These are phyloP conservation scores for Microtus oregoni DNA, from an alignment of 2,113 vertebrate genomes.

Conservation along the genomic window DNA sequence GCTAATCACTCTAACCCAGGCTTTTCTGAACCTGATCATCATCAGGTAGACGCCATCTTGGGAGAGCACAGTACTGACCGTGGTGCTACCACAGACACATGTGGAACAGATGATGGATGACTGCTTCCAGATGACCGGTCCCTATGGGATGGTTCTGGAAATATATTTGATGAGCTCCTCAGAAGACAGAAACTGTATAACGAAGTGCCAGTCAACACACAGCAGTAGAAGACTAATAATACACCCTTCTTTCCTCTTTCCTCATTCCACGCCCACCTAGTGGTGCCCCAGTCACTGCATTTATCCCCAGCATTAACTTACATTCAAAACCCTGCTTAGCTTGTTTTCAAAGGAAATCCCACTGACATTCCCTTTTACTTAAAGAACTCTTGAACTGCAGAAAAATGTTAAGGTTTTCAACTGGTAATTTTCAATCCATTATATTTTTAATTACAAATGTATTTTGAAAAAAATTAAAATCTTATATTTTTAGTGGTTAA, in stretches of 20 bases:
- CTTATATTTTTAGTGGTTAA: background rate
- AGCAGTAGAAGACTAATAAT: background rate
- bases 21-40: background rate
- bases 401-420: background rate
- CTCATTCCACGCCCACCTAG: background rate
- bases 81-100: background rate
- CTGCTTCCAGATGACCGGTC: background rate
- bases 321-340: background rate
- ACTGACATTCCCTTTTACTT: background rate
- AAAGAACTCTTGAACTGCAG: background rate
- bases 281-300: background rate
- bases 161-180: background rate
- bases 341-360: slow-evolving; percentile 10
- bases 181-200: background rate
- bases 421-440: background rate
- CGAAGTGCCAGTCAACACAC: background rate
- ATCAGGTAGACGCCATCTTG: background rate
- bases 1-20: background rate
- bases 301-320: background rate
- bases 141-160: background rate
- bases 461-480: background rate
- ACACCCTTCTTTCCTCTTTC: background rate
- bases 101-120: background rate
- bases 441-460: background rate
- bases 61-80: background rate